Percentiles rank a stretch among this genome's conserved stretches.
Conservation (phyloP, 53 echinoderm and acorn worm genomes). For the Holothuria scabra region DNA sequence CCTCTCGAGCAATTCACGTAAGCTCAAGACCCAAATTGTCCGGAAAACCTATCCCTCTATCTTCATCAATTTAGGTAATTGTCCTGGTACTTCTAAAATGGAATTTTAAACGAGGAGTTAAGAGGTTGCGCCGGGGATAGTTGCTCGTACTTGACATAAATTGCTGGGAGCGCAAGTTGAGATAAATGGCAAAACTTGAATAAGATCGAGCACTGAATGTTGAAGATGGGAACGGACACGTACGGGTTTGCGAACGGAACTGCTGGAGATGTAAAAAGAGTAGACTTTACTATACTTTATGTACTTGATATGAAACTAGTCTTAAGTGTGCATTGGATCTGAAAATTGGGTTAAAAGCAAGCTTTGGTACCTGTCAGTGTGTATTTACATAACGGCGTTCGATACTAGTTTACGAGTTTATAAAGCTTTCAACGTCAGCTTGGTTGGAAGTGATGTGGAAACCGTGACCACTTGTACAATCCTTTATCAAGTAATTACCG, state of each 20-base stretch:
- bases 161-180: slow-evolving; percentile 45
- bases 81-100: slow-evolving; percentile 52
- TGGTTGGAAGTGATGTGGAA: slow-evolving; percentile 20
- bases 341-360: slow-evolving; percentile 43
- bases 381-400: slow-evolving; percentile 42
- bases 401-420: slow-evolving; percentile 23
- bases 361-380: slow-evolving; percentile 27
- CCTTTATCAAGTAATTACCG: no score
- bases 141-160: slow-evolving; percentile 47
- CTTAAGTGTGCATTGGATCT: slow-evolving; percentile 35
- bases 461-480: not conserved
- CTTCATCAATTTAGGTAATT: slow-evolving; percentile 50
- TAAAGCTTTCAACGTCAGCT: slow-evolving; percentile 10
- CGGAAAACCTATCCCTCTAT: slow-evolving; percentile 47
- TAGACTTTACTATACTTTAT: slow-evolving; percentile 16
- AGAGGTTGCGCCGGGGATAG: slow-evolving; percentile 49
- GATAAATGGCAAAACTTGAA: slow-evolving; percentile 50
- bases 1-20: slow-evolving; percentile 48
- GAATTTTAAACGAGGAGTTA: slow-evolving; percentile 55
- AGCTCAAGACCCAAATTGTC: slow-evolving; percentile 54
- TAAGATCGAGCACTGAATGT: slow-evolving; percentile 25
- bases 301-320: slow-evolving; percentile 41
- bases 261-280: slow-evolving; percentile 15
- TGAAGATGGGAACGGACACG: slow-evolving; percentile 36
- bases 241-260: slow-evolving; percentile 44